phyloP scores from a whole-genome alignment of 2,797 vertebrate genomes.

The Choloepus didactylus region DNA sequence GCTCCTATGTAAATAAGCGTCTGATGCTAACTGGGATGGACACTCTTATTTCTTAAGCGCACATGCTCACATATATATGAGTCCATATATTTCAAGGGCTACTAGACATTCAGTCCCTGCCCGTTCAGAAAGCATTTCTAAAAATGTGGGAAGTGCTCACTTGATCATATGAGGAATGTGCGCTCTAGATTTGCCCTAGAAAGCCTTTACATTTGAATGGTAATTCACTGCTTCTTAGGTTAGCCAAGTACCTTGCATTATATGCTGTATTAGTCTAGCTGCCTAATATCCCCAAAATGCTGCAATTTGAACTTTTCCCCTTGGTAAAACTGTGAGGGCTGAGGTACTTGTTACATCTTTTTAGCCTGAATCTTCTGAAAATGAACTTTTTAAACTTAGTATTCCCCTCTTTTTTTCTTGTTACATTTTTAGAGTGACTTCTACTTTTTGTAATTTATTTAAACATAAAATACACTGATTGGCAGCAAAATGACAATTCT shows the following conservation, averaged over 20 bases:
- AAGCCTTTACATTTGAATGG: slow-evolving; percentile 1
- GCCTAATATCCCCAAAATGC: neutral
- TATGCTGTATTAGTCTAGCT: neutral
- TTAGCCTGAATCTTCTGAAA: slow-evolving; percentile 21
- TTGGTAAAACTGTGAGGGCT: neutral
- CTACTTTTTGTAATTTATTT: slow-evolving; percentile 18
- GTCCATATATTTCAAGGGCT: neutral
- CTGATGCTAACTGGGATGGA: neutral
- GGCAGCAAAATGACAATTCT: slow-evolving; percentile 8
- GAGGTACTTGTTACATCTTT: neutral
- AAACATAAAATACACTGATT: slow-evolving; percentile 6
- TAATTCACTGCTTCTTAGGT: neutral
- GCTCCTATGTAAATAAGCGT: slow-evolving; percentile 23
- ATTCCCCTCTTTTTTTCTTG: neutral
- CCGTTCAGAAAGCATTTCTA: slow-evolving; percentile 48
- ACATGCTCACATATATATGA: neutral
- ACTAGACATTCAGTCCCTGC: neutral
- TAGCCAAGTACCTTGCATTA: slow-evolving; percentile 10
- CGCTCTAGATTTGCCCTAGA: neutral
- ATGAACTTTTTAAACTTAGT: neutral
- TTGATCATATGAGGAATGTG: neutral
- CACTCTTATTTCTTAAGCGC: slow-evolving; percentile 44
- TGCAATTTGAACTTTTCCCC: slow-evolving; percentile 3
- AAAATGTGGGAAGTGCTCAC: neutral
- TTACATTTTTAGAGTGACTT: slow-evolving; percentile 30